Conservation (phyloP, 1,140 invertebrate species). For the Anastrepha ludens region DNA sequence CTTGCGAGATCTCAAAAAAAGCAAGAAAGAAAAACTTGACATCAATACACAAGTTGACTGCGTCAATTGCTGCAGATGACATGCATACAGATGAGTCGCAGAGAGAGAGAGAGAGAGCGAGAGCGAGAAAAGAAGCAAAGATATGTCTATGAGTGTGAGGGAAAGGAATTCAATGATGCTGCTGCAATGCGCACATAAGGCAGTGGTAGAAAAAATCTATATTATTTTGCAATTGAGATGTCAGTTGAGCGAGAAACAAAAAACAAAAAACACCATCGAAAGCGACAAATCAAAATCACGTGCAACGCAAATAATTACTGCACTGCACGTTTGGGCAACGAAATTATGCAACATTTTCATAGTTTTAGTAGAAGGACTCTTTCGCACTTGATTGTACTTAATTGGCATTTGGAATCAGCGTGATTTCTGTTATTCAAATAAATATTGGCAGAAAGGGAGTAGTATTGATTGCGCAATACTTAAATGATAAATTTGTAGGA, state of each 20-base stretch:
- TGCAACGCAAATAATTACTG: background rate
- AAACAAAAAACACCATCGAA: background rate
- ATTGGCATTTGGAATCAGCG: background rate
- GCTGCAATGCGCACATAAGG: background rate
- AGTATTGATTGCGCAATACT: too few relatives aligned
- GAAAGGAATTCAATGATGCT: background rate
- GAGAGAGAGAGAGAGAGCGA: too few relatives aligned
- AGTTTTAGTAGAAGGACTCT: background rate
- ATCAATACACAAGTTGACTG: constrained; percentile 31
- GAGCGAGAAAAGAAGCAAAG: background rate
- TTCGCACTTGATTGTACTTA: background rate
- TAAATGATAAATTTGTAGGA: too few relatives aligned
- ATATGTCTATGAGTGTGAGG: too few relatives aligned
- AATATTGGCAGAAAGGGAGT: too few relatives aligned
- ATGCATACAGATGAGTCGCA: background rate
- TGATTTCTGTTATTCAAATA: background rate
- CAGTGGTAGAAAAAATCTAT: background rate
- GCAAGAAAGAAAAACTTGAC: constrained; percentile 3
- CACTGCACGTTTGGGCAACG: background rate
- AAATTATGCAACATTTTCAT: background rate
- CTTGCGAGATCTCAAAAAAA: background rate
- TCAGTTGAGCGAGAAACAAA: background rate
- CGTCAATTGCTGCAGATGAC: constrained; percentile 17
- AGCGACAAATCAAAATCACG: background rate
- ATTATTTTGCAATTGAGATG: background rate